Evolutionary conservation across 2,113 vertebrate species (phyloP).

Genomic region (Poicephalus meyeri): DNA sequence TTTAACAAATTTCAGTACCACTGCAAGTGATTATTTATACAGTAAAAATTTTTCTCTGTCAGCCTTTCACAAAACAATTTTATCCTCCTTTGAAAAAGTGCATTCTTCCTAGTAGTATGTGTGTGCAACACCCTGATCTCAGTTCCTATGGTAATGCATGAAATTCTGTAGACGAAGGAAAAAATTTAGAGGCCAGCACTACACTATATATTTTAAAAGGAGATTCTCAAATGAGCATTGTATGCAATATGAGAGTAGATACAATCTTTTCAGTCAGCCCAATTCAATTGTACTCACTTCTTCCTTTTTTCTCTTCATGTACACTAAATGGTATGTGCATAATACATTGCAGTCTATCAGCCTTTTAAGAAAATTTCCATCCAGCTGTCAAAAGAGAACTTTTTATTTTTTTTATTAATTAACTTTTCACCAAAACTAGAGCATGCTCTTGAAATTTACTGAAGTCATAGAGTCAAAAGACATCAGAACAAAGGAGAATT

Average conservation of each 20-base stretch:
- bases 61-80: background rate
- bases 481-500: background rate
- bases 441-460: background rate
- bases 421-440: background rate
- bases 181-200: background rate
- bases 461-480: background rate
- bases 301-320: background rate
- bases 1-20: background rate
- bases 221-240: background rate
- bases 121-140: background rate
- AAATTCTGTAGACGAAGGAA: background rate
- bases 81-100: background rate
- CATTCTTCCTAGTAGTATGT: background rate
- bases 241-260: background rate
- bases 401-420: background rate
- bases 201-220: background rate
- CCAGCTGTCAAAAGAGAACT: background rate
- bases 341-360: background rate
- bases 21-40: background rate
- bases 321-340: background rate
- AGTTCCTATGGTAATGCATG: background rate
- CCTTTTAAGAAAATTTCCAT: background rate
- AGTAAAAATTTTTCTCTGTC: background rate
- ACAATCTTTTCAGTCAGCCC: background rate
- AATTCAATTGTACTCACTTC: background rate